Conservation (phyloP, 2,888 invertebrate species). For the Drosophila bunnanda region DNA sequence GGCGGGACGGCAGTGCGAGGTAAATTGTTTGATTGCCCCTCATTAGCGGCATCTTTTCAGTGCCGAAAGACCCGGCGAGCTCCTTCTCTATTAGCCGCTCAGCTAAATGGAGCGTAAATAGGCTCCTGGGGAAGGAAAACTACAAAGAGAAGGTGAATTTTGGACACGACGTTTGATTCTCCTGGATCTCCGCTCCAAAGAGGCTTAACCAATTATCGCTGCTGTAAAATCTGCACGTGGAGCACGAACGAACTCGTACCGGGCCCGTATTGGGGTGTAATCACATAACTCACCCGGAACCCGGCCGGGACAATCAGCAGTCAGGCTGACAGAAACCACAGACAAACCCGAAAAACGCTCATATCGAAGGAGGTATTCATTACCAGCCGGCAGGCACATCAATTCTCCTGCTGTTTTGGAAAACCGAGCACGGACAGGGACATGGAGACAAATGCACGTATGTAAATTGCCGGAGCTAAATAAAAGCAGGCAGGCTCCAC, state of each 20-base stretch:
- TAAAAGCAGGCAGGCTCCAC: slow-evolving; percentile 55
- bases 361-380: slow-evolving; percentile 67
- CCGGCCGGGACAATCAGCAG: slow-evolving; percentile 3
- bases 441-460: slow-evolving; percentile 66
- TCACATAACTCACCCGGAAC: slow-evolving; percentile 21
- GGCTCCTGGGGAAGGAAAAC: neutral
- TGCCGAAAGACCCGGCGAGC: neutral
- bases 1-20: slow-evolving; percentile 1
- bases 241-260: slow-evolving; percentile 1
- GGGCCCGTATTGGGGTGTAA: neutral
- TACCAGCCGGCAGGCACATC: slow-evolving; percentile 67
- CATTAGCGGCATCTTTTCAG: slow-evolving; percentile 43
- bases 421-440: slow-evolving; percentile 40
- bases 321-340: slow-evolving; percentile 20
- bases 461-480: slow-evolving; percentile 70
- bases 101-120: slow-evolving; percentile 32
- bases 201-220: slow-evolving; percentile 24
- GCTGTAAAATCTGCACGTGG: slow-evolving; percentile 16
- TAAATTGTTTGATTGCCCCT: slow-evolving; percentile 56
- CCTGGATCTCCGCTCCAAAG: neutral
- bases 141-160: neutral
- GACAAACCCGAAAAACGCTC: slow-evolving; percentile 40
- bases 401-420: slow-evolving; percentile 60
- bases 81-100: slow-evolving; percentile 29
- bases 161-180: neutral